phyloP scores from a whole-genome alignment of 1,140 invertebrate species.

The Streblospio benedicti region DNA sequence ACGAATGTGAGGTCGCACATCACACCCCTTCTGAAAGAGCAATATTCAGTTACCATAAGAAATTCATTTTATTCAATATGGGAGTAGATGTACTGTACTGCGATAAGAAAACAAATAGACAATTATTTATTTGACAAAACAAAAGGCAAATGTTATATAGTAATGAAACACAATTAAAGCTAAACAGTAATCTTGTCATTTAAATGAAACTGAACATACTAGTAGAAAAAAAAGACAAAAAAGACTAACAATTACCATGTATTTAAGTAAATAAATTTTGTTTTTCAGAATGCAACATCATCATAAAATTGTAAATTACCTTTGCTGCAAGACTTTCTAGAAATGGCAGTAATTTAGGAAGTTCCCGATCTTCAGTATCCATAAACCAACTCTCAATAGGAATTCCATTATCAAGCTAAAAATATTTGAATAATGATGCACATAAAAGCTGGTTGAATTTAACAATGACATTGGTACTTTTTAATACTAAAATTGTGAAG shows the following conservation, averaged over 20 bases:
- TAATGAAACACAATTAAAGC: neutral
- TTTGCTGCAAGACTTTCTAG: conserved; percentile 66
- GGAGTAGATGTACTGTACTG: neutral
- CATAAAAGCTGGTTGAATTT: too few species aligned
- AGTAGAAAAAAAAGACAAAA: neutral
- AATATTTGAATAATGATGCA: conserved; percentile 7
- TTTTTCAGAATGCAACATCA: neutral
- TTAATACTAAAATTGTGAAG: too few species aligned
- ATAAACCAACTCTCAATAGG: conserved; percentile 97
- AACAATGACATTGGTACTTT: too few species aligned
- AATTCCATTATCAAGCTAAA: conserved; percentile 88
- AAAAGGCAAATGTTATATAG: neutral
- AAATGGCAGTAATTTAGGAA: conserved; percentile 87
- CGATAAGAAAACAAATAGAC: neutral
- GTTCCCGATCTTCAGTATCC: conserved; percentile 77
- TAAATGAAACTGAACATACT: neutral
- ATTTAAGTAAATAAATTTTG: neutral
- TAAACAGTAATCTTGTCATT: neutral
- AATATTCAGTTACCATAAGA: conserved; percentile 8
- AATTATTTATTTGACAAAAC: neutral
- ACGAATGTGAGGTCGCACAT: conserved; percentile 80
- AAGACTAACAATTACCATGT: neutral
- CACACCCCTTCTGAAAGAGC: conserved; percentile 71
- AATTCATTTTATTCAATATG: conserved; percentile 18
- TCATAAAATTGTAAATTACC: conserved; percentile 33